Conservation (phyloP, 2,888 invertebrate species). For the Iselma pallidipennis region DNA sequence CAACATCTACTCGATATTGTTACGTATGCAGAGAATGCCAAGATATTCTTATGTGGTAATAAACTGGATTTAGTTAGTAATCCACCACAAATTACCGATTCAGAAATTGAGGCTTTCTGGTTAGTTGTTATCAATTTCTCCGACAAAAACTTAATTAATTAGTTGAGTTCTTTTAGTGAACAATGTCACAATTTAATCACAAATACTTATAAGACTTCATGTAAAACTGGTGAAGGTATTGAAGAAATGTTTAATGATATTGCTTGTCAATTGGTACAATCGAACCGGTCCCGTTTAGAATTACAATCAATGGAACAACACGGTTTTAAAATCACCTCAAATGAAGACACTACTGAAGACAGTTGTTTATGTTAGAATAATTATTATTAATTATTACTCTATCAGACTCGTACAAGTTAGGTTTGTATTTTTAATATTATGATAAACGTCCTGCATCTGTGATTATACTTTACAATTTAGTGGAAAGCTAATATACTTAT, state of each 20-base stretch:
- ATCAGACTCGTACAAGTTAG: too few relatives aligned
- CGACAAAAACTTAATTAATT: constrained; percentile 1
- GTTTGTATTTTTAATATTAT: neutral
- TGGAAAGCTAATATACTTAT: too few relatives aligned
- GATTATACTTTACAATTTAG: constrained; percentile 15
- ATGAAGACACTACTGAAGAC: constrained; percentile 60
- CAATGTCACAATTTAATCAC: constrained; percentile 91
- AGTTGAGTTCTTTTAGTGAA: constrained; percentile 64
- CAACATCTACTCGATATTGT: constrained; percentile 93
- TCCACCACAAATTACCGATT: constrained; percentile 79
- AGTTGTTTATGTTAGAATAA: constrained; percentile 59
- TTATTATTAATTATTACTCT: too few relatives aligned
- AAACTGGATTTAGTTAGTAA: constrained; percentile 75
- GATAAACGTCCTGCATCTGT: constrained; percentile 17
- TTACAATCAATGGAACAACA: constrained; percentile 77
- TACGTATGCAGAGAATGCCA: constrained; percentile 92
- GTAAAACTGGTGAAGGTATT: constrained; percentile 83
- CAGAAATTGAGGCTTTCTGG: constrained; percentile 89
- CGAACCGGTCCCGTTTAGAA: constrained; percentile 81
- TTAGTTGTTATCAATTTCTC: constrained; percentile 48
- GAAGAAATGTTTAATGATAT: constrained; percentile 92
- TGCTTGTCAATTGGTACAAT: constrained; percentile 76
- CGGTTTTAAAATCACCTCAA: constrained; percentile 73
- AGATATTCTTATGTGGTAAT: constrained; percentile 93
- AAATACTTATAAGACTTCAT: constrained; percentile 87